These are phyloP conservation scores for Doris montereyensis DNA, from an alignment of 2,888 invertebrate species.

Conservation along the genomic window DNA sequence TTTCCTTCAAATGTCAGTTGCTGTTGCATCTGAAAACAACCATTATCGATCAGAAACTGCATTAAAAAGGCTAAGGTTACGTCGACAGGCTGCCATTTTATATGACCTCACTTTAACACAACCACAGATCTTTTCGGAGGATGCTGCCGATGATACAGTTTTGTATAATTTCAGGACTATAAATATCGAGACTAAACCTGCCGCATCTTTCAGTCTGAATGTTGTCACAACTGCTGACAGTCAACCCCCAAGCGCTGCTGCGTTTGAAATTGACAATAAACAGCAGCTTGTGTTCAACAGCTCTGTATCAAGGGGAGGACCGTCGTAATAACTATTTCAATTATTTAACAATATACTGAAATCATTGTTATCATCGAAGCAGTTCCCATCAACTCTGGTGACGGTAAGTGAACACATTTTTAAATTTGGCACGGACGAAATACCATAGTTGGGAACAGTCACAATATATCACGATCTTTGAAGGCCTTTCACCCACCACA, in stretches of 20 bases:
- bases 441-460: too few relatives aligned
- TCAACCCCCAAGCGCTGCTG: not conserved
- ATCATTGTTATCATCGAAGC: constrained; percentile 31
- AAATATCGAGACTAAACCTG: constrained; percentile 2
- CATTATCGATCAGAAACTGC: too few relatives aligned
- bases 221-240: constrained; percentile 30
- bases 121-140: constrained; percentile 13
- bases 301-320: not conserved
- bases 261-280: constrained; percentile 22
- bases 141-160: not conserved
- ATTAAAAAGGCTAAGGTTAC: not conserved
- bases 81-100: not conserved
- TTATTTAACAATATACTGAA: constrained; percentile 29
- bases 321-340: constrained; percentile 30
- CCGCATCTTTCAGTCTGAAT: constrained; percentile 26
- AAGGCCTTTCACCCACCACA: too few relatives aligned
- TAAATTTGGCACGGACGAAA: too few relatives aligned
- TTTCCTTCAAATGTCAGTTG: too few relatives aligned
- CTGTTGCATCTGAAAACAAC: too few relatives aligned
- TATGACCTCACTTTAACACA: constrained; percentile 9
- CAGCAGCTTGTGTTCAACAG: not conserved
- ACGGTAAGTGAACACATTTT: too few relatives aligned
- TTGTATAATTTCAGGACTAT: constrained; percentile 36
- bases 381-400: not conserved
- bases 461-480: too few relatives aligned